Evolutionary conservation across 2,113 vertebrate genomes (phyloP).

Genomic region (Cavia porcellus): DNA sequence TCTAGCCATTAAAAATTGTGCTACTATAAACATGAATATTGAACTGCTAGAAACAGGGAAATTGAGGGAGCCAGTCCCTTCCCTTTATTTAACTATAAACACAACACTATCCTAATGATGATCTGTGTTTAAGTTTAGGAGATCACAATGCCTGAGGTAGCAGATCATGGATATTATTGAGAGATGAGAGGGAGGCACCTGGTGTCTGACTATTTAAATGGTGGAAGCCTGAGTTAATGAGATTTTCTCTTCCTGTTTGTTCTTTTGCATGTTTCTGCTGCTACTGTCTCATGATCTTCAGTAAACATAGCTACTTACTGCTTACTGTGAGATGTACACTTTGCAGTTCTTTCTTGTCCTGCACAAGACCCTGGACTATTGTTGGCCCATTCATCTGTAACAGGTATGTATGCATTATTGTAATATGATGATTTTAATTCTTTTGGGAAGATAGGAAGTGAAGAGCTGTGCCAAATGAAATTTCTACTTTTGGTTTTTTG

Average conservation of each 20-base stretch:
- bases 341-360: background rate
- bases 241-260: background rate
- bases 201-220: background rate
- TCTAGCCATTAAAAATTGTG: background rate
- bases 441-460: background rate
- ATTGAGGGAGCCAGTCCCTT: background rate
- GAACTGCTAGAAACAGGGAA: background rate
- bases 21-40: background rate
- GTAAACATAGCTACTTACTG: background rate
- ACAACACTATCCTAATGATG: background rate
- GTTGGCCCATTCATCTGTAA: background rate
- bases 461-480: background rate
- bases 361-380: background rate
- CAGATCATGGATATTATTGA: background rate
- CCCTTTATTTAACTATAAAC: background rate
- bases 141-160: background rate
- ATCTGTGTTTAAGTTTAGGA: background rate
- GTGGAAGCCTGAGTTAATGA: background rate
- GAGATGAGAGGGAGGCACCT: background rate
- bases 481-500: background rate
- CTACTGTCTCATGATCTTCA: background rate
- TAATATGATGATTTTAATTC: background rate
- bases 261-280: background rate
- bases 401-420: background rate
- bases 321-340: background rate